Conservation (phyloP, 2,888 invertebrate species). For the Zeuzera pyrina region DNA sequence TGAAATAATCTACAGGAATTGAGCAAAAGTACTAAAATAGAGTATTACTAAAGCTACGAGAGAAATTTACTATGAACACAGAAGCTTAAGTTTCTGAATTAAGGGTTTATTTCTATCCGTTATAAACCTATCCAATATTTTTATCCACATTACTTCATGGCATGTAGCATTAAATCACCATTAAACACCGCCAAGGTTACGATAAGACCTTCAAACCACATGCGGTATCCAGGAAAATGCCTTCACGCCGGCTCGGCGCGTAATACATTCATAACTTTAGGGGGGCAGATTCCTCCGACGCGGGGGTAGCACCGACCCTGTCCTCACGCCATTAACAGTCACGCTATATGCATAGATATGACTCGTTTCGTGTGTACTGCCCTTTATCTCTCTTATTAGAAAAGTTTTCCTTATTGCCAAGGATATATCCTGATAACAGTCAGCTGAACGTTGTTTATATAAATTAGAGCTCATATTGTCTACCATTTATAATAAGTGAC, state of each 20-base stretch:
- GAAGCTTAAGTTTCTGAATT: too few relatives aligned
- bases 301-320: slow-evolving; percentile 17
- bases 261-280: slow-evolving; percentile 36
- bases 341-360: slow-evolving; percentile 33
- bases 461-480: too few relatives aligned
- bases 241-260: slow-evolving; percentile 20
- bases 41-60: too few relatives aligned
- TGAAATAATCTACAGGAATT: too few relatives aligned
- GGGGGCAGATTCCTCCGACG: slow-evolving; percentile 21
- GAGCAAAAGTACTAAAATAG: too few relatives aligned
- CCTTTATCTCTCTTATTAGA: slow-evolving; percentile 22
- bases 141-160: too few relatives aligned
- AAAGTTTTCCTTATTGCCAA: slow-evolving; percentile 26
- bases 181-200: slow-evolving; percentile 22
- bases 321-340: slow-evolving; percentile 29
- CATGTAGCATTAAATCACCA: too few relatives aligned
- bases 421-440: slow-evolving; percentile 15
- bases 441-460: not conserved
- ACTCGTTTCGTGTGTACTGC: slow-evolving; percentile 25
- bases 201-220: slow-evolving; percentile 20
- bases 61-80: too few relatives aligned
- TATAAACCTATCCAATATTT: too few relatives aligned
- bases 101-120: too few relatives aligned
- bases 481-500: too few relatives aligned
- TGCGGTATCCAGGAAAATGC: slow-evolving; percentile 31